These are phyloP conservation scores for Burhinus oedicnemus DNA, from an alignment of 2,113 vertebrate genomes.

Conservation along the genomic window DNA sequence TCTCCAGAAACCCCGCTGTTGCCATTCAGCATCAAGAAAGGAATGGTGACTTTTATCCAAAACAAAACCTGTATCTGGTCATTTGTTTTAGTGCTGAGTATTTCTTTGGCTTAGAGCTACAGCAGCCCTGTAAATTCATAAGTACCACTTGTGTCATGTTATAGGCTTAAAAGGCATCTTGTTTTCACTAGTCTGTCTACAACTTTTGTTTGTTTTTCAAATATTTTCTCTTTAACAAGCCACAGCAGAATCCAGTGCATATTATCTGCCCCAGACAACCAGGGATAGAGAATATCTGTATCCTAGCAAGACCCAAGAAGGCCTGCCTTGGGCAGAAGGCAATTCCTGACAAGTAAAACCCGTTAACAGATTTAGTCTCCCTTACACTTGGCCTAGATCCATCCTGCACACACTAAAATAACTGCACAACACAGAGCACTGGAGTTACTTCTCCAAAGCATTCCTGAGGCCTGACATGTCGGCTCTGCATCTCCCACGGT, in stretches of 20 bases:
- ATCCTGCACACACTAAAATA: not conserved
- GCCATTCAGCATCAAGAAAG: not conserved
- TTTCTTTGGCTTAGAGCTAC: not conserved
- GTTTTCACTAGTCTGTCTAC: constrained; percentile 21
- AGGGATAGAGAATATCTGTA: not conserved
- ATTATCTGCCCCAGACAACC: not conserved
- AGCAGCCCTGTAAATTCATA: not conserved
- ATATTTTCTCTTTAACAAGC: constrained; percentile 53
- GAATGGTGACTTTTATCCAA: not conserved
- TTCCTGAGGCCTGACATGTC: not conserved
- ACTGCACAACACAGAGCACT: not conserved
- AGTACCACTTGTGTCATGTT: not conserved
- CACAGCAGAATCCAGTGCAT: not conserved
- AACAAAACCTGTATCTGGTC: not conserved
- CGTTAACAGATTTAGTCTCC: constrained; percentile 7
- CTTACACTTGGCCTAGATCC: not conserved
- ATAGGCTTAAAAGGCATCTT: constrained; percentile 10
- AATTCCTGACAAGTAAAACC: constrained; percentile 6
- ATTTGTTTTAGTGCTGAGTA: not conserved
- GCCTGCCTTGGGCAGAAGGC: constrained; percentile 15
- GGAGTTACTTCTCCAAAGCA: not conserved
- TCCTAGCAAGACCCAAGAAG: not conserved
- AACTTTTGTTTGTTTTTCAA: constrained; percentile 37
- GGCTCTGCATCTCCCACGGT: not conserved
- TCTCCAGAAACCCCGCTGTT: not conserved